Base-by-base conservation (phyloP, 2,797 vertebrate species). In the Hydrocynus forskahlii region DNA sequence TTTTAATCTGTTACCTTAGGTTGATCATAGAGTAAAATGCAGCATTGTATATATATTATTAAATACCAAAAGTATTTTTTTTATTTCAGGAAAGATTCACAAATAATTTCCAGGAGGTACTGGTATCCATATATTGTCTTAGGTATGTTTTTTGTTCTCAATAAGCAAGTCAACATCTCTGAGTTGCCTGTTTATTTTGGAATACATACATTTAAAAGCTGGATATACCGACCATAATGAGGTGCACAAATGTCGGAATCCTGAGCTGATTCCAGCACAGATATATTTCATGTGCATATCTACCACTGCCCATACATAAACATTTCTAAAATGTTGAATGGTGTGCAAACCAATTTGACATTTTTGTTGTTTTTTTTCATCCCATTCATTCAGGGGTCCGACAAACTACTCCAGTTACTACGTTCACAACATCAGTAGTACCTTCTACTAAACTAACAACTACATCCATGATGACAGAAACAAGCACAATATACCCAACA, bases 101-200 rank as follows among this genome's bases (percentile, higher is more conserved):
- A 70, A 54, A 16, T 86, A 38, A 70, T 84, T 80, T 35, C 43
- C 54, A 77, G 85, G 52, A 63, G 78, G 38, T 86, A 78, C 50
- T 86, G 82, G 82, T 86, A 84, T 76, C 77, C 80, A 0, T 2
- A 16, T 75, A 40, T 86, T 59, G 64, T 29, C 48, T 66, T 86
- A 70, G 70, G 82, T 86, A 82, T 75, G 77, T 7, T 0, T 57
- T 13, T 0, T 45, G 16, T 48, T 73, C 16, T 5, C 1, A 57
- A 0, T 57, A 19, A 23, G 9, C 59, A 48, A 48, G 45, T 8
- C 45, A 48, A 45, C 43, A 45, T 45, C 43, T 1, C 35, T 35
- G 35, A 48, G 7, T 48, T 48, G 8, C 45, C 45, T 54, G 52
- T 54, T 54, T 14, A 54, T 19, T 19, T 54, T 35, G 4, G 35